phyloP scores from a whole-genome alignment of 2,113 vertebrate genomes.

The Phyllostomus hastatus region DNA sequence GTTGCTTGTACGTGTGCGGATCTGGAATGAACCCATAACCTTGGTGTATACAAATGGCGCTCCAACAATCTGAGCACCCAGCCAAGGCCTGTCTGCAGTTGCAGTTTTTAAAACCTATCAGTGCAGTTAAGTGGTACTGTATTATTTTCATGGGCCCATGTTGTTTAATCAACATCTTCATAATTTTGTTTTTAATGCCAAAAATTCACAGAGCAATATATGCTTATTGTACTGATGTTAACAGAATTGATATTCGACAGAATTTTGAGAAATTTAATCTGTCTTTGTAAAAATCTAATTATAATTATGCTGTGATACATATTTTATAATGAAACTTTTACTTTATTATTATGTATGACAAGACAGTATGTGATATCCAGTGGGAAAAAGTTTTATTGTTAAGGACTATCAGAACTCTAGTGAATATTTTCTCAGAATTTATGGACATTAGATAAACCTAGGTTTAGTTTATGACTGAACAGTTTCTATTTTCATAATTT shows the following conservation, averaged over 20 bases:
- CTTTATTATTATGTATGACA: not conserved
- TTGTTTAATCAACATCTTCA: not conserved
- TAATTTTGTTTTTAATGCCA: not conserved
- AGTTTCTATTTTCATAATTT: not conserved
- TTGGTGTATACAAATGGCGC: too few relatives aligned
- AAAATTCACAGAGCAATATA: not conserved
- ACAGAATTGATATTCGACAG: not conserved
- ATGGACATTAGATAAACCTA: not conserved
- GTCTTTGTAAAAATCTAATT: slow-evolving; percentile 39
- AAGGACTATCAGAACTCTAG: not conserved
- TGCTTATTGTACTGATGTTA: not conserved
- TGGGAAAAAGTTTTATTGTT: not conserved
- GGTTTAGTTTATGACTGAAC: not conserved
- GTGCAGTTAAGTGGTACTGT: not conserved
- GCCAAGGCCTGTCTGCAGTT: too few relatives aligned
- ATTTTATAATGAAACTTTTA: slow-evolving; percentile 52
- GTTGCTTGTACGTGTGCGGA: too few relatives aligned
- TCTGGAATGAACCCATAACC: too few relatives aligned
- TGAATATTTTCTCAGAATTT: not conserved
- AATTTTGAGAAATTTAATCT: slow-evolving; percentile 52
- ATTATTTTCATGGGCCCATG: not conserved
- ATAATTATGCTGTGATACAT: slow-evolving; percentile 37
- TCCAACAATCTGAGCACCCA: too few relatives aligned
- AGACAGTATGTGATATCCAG: not conserved
- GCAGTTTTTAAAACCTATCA: not conserved